Conservation (phyloP, 2,888 invertebrate genomes). For the Entomobrya proxima region DNA sequence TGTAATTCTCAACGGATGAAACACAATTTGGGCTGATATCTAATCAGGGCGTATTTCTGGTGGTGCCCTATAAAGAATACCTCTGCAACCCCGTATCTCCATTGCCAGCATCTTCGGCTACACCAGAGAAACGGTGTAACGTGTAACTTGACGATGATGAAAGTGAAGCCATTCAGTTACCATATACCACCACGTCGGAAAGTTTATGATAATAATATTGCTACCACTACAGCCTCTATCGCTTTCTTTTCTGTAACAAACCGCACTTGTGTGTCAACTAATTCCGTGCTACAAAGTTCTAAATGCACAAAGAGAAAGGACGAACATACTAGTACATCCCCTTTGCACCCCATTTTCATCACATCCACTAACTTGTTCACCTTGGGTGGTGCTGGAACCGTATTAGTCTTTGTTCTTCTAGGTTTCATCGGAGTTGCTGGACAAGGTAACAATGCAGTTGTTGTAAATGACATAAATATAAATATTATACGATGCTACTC, state of each 20-base stretch:
- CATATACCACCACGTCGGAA: constrained; percentile 59
- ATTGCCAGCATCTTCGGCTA: neutral
- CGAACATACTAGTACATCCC: neutral
- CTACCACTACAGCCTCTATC: too few species aligned
- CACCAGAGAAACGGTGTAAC: neutral
- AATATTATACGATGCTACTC: too few species aligned
- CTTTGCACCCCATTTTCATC: neutral
- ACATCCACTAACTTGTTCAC: constrained; percentile 14
- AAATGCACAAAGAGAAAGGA: neutral
- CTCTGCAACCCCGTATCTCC: too few species aligned
- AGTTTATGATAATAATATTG: neutral
- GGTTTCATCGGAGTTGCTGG: constrained; percentile 69
- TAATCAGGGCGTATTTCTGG: too few species aligned
- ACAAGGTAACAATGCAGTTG: constrained; percentile 70
- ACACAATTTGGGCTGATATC: too few species aligned
- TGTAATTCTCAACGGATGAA: too few species aligned
- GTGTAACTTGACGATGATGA: constrained; percentile 60
- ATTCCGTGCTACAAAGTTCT: neutral
- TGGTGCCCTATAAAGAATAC: too few species aligned
- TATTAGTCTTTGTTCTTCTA: constrained; percentile 66
- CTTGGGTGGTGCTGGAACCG: constrained; percentile 25
- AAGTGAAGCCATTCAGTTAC: constrained; percentile 68
- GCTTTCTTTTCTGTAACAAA: neutral
- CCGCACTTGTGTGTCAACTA: neutral
- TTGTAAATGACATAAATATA: constrained; percentile 10